Evolutionary conservation across 2,797 vertebrate species (phyloP).

Genomic region (Malacoraja senta): DNA sequence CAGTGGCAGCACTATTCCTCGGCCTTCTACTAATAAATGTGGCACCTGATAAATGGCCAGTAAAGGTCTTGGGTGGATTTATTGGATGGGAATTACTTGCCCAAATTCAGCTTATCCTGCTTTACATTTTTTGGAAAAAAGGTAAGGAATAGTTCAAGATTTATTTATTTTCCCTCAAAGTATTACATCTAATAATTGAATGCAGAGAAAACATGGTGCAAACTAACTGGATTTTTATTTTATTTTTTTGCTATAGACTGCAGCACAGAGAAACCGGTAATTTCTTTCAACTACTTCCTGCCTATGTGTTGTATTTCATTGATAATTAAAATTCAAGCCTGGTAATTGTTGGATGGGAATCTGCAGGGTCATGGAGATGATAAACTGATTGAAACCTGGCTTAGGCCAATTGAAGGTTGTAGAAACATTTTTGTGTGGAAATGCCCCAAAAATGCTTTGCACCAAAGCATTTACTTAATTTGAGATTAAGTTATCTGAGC

Average conservation of each 20-base stretch:
- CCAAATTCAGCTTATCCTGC: slow-evolving; percentile 50
- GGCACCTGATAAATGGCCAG: slow-evolving; percentile 50
- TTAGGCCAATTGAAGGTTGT: neutral
- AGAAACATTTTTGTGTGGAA: too few species aligned
- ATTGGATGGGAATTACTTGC: slow-evolving; percentile 59
- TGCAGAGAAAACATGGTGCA: neutral
- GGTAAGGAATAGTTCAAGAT: slow-evolving; percentile 47
- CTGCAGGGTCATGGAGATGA: neutral
- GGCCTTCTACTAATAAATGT: slow-evolving; percentile 55
- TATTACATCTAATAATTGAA: neutral
- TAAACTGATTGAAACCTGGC: neutral
- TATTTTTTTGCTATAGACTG: neutral
- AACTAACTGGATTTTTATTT: neutral
- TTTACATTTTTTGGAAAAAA: slow-evolving; percentile 42
- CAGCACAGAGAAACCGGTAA: neutral
- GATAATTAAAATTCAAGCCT: neutral
- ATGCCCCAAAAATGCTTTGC: neutral
- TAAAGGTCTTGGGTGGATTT: slow-evolving; percentile 64
- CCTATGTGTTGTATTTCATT: neutral
- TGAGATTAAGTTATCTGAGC: neutral
- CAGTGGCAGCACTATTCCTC: slow-evolving; percentile 65
- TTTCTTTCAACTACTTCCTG: neutral
- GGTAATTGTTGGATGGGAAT: neutral
- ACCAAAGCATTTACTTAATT: neutral
- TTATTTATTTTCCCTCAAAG: neutral